Percentiles rank a stretch among this genome's conserved stretches.
Conservation (phyloP, 2,888 invertebrate genomes). For the Sisyra terminalis region DNA sequence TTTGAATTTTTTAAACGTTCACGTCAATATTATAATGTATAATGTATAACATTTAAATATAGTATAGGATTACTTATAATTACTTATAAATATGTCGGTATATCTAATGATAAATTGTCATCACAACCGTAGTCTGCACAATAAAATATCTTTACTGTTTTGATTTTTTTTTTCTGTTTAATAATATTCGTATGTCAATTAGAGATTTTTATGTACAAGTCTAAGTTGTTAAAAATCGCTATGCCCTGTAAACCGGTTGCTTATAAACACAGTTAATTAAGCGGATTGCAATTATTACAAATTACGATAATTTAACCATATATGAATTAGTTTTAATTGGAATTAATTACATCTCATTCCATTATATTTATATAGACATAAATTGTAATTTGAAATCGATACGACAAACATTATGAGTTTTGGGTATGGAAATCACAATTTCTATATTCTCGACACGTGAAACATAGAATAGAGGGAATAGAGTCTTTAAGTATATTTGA, state of each 20-base stretch:
- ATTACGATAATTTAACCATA: too few relatives aligned
- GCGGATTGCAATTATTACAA: not conserved
- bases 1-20: too few relatives aligned
- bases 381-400: too few relatives aligned
- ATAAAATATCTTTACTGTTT: not conserved
- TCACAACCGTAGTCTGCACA: conserved; percentile 2
- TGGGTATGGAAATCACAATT: too few relatives aligned
- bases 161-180: not conserved
- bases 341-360: too few relatives aligned
- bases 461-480: too few relatives aligned
- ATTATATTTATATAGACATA: too few relatives aligned
- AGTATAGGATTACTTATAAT: not conserved
- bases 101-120: conserved; percentile 3
- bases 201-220: not conserved
- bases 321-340: too few relatives aligned
- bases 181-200: not conserved
- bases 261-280: not conserved
- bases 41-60: not conserved
- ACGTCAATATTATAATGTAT: not conserved
- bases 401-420: too few relatives aligned
- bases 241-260: conserved; percentile 6
- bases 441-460: too few relatives aligned
- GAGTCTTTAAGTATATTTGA: too few relatives aligned
- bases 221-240: not conserved
- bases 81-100: not conserved